Evolutionary conservation across 1,140 invertebrate genomes (phyloP).

Genomic region (Sitophilus oryzae): DNA sequence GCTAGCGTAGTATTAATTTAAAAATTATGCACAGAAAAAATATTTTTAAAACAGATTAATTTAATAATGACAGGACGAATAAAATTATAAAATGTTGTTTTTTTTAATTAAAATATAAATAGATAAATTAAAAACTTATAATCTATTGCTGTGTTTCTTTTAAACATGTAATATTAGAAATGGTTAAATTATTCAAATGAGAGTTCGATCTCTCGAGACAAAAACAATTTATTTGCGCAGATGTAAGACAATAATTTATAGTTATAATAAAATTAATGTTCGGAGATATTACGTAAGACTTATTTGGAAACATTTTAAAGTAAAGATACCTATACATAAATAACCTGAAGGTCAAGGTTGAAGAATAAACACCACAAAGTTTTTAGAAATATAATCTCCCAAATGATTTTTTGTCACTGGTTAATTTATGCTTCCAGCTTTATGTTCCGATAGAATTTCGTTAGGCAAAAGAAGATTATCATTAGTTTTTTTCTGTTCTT

Average conservation of each 20-base stretch:
- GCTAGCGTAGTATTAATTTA: no score
- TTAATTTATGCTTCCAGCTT: no score
- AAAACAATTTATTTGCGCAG: conserved; percentile 4
- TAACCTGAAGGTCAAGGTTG: conserved; percentile 7
- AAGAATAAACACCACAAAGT: neutral
- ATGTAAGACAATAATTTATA: conserved; percentile 4
- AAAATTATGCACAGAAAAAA: no score
- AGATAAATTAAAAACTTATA: neutral
- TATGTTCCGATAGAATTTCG: neutral
- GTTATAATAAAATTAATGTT: conserved; percentile 4
- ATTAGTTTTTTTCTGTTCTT: neutral
- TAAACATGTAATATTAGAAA: conserved; percentile 8
- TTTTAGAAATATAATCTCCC: neutral
- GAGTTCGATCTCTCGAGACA: conserved; percentile 1
- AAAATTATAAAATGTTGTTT: no score
- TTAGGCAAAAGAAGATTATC: neutral
- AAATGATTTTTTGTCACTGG: no score
- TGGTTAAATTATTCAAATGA: conserved; percentile 7
- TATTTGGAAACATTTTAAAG: conserved; percentile 8
- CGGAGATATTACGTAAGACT: conserved; percentile 5
- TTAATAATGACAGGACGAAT: no score
- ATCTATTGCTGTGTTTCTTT: neutral
- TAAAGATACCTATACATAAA: conserved; percentile 3
- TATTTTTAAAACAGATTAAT: no score
- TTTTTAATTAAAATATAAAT: no score